Percentiles rank a stretch among this genome's conserved stretches.
Evolutionary conservation across 2,888 invertebrate species (phyloP).

Genomic region (Acanthosepion lycidas): DNA sequence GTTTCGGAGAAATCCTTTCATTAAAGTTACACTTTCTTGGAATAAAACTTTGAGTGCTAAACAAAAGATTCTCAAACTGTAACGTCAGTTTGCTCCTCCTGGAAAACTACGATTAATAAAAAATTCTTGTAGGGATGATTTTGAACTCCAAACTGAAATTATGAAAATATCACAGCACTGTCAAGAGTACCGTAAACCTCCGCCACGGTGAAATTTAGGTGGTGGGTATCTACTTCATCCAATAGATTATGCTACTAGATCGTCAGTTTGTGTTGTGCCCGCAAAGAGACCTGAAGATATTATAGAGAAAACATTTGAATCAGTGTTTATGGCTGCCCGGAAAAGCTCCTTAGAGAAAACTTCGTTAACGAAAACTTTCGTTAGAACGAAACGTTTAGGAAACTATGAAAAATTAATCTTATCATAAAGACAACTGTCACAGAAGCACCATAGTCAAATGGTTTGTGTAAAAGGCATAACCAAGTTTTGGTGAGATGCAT

Average conservation of each 20-base stretch:
- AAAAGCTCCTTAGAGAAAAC: background rate
- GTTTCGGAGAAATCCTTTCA: background rate
- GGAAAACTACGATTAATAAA: background rate
- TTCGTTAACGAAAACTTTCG: background rate
- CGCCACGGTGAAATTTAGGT: background rate
- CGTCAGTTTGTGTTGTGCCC: background rate
- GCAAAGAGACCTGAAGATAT: background rate
- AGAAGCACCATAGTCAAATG: too few relatives aligned
- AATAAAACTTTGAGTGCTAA: background rate
- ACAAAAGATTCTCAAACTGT: background rate
- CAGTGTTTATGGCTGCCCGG: background rate
- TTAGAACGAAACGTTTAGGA: background rate
- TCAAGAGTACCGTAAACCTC: background rate
- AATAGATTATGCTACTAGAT: background rate
- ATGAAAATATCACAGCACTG: background rate
- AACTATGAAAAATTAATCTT: too few relatives aligned
- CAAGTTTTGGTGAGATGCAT: too few relatives aligned
- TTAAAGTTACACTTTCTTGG: background rate
- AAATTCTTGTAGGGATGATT: background rate
- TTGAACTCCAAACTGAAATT: background rate
- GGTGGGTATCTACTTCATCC: too few relatives aligned
- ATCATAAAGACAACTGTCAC: too few relatives aligned
- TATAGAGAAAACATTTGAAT: background rate
- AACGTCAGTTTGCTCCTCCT: background rate
- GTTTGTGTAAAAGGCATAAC: too few relatives aligned